Base-by-base conservation (phyloP, 2,797 vertebrate genomes). In the Hippopotamyrus pictus region DNA sequence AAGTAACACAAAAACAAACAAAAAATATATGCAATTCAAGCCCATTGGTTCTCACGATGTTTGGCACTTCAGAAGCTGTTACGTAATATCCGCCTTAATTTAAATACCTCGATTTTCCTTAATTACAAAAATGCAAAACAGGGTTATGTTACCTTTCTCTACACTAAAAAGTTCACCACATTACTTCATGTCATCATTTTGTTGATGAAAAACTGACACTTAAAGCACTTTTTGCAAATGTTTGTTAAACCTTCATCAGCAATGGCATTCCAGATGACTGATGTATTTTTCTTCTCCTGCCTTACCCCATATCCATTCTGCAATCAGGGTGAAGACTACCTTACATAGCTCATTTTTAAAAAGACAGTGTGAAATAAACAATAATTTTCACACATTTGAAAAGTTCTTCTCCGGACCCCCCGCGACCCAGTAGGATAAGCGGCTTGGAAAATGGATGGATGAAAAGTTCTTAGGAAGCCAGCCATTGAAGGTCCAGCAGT, bases 51-150 rank as follows among this genome's bases (percentile, higher is more conserved):
- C 88, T 7, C 19, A 37, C 29, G 9, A 51, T 17, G 51, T 89
- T 83, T 54, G 5, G 2, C 50, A 29, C 84, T 33, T 51, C 22
- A 33, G 51, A 57, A 83, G 76, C 14, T 17, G 17, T 25, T 89
- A 17, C 41, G 51, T 83, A 59, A 44, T 14, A 25, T 14, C 33
- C 22, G 41, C 33, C n/a, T 88, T 22, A 2, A 87, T 89, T 54
- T 57, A 44, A 53, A 59, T 53, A 57, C 6, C n/a, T 88, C 51
- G 44, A 76, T 73, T 76, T 76, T 73, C 29, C 62, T 62, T 88
- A 25, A 76, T 50, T 76, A 88, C 46, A 50, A 76, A 88, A 88
- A 88, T 73, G 62, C 87, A 48, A 73, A 88, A 17, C 11, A 73
- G 62, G 86, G 37, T 22, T 19, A 29, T 65, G 86, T 65, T 57